Conservation (phyloP, 2,797 vertebrate species). For the Catamblyrhynchus diadema region DNA sequence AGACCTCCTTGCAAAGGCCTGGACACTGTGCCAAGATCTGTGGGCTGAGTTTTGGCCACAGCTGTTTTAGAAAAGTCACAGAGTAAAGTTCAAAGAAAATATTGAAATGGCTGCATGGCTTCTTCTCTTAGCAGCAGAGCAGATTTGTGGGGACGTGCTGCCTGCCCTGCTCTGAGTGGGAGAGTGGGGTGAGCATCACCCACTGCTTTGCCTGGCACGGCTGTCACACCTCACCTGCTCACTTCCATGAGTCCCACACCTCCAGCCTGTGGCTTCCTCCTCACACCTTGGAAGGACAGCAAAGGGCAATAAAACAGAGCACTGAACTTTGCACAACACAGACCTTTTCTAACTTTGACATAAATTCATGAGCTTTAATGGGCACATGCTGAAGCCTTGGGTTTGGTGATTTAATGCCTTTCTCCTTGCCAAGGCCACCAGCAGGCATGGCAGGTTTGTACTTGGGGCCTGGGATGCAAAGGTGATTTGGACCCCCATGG, state of each 20-base stretch:
- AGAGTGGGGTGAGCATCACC: not conserved
- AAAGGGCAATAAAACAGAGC: not conserved
- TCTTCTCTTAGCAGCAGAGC: not conserved
- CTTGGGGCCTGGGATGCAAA: not conserved
- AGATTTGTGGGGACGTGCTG: not conserved
- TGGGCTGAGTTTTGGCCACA: fast-evolving
- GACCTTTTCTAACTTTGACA: not conserved
- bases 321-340: not conserved
- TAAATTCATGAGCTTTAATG: not conserved
- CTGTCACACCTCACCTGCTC: fast-evolving
- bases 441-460: not conserved
- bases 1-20: not conserved
- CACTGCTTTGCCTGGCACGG: not conserved
- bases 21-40: not conserved
- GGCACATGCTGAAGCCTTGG: not conserved
- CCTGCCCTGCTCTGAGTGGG: not conserved
- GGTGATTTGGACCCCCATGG: not conserved
- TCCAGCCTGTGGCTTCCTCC: not conserved
- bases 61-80: not conserved
- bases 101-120: not conserved
- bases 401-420: not conserved
- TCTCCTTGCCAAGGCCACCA: not conserved
- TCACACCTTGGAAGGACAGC: not conserved
- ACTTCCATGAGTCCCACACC: not conserved
- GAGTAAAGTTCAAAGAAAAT: not conserved